Conservation (phyloP, 2,797 vertebrate species). For the Salarias fasciatus region DNA sequence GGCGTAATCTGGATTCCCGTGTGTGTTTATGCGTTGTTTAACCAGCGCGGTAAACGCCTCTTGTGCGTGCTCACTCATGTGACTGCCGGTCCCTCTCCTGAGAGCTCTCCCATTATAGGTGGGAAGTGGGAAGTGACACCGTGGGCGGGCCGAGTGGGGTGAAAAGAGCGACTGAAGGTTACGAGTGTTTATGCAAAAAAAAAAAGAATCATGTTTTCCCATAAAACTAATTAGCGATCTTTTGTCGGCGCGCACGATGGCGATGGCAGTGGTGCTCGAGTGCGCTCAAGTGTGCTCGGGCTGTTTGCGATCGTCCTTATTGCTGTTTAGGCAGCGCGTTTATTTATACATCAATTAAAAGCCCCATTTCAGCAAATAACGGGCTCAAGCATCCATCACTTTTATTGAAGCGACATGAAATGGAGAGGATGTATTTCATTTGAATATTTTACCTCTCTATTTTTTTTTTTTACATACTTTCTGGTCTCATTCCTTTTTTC, state of each 20-base stretch:
- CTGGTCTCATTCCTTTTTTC: conserved; percentile 5
- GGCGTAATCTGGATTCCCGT: conserved; percentile 25
- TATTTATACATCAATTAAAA: conserved; percentile 67
- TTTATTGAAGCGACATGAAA: conserved; percentile 38
- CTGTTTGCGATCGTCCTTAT: conserved; percentile 49
- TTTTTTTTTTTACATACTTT: neutral
- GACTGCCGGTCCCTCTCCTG: conserved; percentile 17
- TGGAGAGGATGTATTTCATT: conserved; percentile 27
- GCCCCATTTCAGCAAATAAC: conserved; percentile 42
- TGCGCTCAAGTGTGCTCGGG: conserved; percentile 44
- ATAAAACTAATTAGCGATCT: conserved; percentile 59
- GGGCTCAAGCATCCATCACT: conserved; percentile 27
- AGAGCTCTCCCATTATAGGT: neutral
- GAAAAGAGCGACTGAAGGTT: conserved; percentile 37
- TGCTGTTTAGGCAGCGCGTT: conserved; percentile 52
- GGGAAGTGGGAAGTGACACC: conserved; percentile 9
- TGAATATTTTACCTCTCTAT: neutral
- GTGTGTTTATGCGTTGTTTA: conserved; percentile 20
- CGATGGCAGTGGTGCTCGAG: conserved; percentile 23
- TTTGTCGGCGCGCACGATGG: conserved; percentile 46
- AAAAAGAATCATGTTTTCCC: conserved; percentile 40
- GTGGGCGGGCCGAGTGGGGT: neutral
- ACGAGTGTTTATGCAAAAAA: conserved; percentile 47
- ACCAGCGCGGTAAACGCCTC: conserved; percentile 22
- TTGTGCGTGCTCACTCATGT: conserved; percentile 43